phyloP scores from a whole-genome alignment of 2,113 vertebrate genomes.

The Porphyrio hochstetteri region DNA sequence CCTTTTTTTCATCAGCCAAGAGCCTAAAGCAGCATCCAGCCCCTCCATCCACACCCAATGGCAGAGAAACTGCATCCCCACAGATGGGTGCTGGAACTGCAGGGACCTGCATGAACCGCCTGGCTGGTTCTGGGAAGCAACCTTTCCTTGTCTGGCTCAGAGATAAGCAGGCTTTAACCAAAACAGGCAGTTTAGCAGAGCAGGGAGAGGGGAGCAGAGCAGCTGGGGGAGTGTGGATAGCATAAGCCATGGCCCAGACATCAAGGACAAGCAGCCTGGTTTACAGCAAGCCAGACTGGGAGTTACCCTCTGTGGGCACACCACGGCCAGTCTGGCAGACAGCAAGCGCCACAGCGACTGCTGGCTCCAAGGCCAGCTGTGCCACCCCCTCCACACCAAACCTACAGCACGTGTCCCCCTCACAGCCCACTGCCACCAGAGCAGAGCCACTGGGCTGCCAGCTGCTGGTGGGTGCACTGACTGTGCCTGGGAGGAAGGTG shows the following conservation, averaged over 20 bases:
- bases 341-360: neutral
- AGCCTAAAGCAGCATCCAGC: neutral
- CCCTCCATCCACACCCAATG: neutral
- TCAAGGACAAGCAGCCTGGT: neutral
- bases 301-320: neutral
- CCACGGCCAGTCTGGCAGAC: neutral
- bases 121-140: neutral
- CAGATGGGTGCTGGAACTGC: neutral
- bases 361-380: neutral
- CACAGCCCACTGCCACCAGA: neutral
- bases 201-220: neutral
- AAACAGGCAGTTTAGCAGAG: neutral
- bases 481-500: neutral
- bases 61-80: neutral
- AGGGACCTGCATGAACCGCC: neutral
- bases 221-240: fast-evolving
- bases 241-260: neutral
- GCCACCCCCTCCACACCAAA: fast-evolving
- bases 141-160: neutral
- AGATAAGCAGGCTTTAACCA: neutral
- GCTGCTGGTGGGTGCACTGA: neutral
- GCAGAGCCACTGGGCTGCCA: neutral
- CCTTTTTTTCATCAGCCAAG: neutral
- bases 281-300: neutral
- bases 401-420: neutral